Evolutionary conservation across 2,797 vertebrate species (phyloP), one percentile per base, ranked within the genome.

Genomic region (Mycteria americana): DNA sequence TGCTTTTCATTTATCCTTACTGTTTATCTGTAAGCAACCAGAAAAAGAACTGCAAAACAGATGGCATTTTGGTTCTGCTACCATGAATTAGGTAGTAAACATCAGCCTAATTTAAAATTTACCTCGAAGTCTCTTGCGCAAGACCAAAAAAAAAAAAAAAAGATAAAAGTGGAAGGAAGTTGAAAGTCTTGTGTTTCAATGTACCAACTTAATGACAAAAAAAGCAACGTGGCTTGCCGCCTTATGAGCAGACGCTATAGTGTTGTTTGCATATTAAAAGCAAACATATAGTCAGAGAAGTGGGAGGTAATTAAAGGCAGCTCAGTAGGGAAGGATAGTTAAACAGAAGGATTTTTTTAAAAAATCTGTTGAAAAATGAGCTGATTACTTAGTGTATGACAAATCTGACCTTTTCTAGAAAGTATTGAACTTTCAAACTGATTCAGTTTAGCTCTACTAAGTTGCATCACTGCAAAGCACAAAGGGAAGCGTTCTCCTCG

Each of bases 221-320:
- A 65, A 75, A 53, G 17, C 35, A 54, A 63, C 3, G 12, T 80
- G 86, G 65, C 19, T 80, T 83, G 30, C 60, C 89, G 41, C 68
- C 39, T 77, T 74, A 69, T 19, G 9, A 89, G 37, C 39, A 81
- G 90, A 95, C 1, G 10, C 91, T 72, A 4, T 46, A 53, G 50
- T 9, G 11, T 46, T 85, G 31, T 94, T 95, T 91, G 85, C 72
- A 76, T 93, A 93, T 78, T 80, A 78, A 91, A 94, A 96, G 23
- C 56, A 92, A 57, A 25, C 11, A 5, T 12, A 23, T 11, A 79
- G 73, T 87, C 67, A 80, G 86, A 85, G 72, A 81, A 67, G 56
- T 6, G 62, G 57, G 56, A 89, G 70, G 48, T 80, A 89, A 94
- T 92, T 92, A 87, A 80, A 87, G 68, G 67, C 37, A 77, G 31